Conservation (phyloP, 1,140 invertebrate species). For the Phthorimaea operculella region DNA sequence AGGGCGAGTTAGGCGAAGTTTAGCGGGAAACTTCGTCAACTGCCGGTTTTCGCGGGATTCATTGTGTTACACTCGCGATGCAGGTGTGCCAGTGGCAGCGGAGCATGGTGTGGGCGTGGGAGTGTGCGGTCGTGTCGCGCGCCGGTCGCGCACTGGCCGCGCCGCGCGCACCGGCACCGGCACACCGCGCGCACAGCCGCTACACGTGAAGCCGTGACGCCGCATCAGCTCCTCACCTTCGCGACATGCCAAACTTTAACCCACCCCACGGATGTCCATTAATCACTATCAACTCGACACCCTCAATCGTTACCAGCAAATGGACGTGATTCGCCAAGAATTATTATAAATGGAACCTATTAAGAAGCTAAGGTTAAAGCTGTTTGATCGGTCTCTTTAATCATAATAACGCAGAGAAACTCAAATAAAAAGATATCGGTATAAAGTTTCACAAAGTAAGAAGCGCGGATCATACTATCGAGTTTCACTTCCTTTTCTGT, state of each 20-base stretch:
- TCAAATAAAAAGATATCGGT: neutral
- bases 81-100: slow-evolving; percentile 2
- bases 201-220: slow-evolving; percentile 7
- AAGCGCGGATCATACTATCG: neutral
- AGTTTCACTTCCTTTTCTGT: neutral
- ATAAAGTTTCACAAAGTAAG: neutral
- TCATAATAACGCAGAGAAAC: neutral
- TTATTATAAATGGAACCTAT: neutral
- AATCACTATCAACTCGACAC: slow-evolving; percentile 18
- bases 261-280: slow-evolving; percentile 24
- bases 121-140: slow-evolving; percentile 47
- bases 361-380: neutral
- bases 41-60: slow-evolving; percentile 29
- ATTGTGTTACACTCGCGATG: slow-evolving; percentile 20
- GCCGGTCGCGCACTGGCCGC: slow-evolving; percentile 48
- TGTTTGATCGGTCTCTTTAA: neutral
- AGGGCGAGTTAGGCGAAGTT: slow-evolving; percentile 25
- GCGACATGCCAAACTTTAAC: slow-evolving; percentile 21
- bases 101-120: slow-evolving; percentile 28
- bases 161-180: slow-evolving; percentile 1
- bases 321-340: neutral
- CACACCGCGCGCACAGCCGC: slow-evolving; percentile 14
- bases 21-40: slow-evolving; percentile 27
- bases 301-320: slow-evolving; percentile 9
- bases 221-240: slow-evolving; percentile 38